Percentiles rank a stretch among this genome's conserved stretches.
These are phyloP conservation scores for Chiloscyllium punctatum DNA, from an alignment of 2,797 vertebrate genomes.

Conservation along the genomic window DNA sequence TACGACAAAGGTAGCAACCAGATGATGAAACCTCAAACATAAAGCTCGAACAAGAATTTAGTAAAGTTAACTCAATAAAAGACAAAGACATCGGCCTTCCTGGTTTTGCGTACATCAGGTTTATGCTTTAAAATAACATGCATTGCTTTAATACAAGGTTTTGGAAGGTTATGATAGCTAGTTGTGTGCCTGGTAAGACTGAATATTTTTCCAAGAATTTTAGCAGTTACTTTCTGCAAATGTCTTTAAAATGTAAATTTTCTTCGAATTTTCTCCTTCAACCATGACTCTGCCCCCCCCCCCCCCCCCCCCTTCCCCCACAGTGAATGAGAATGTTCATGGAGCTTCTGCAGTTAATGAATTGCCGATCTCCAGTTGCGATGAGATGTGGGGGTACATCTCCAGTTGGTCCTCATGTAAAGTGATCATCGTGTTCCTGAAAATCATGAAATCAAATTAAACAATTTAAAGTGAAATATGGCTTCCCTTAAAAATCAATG, in stretches of 20 bases:
- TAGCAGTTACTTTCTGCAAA: background rate
- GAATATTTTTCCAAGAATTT: background rate
- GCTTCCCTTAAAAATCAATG: no score
- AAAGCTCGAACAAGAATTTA: background rate
- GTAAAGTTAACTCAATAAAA: background rate
- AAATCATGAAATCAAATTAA: no score
- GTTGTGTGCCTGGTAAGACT: background rate
- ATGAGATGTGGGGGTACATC: background rate
- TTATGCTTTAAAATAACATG: background rate
- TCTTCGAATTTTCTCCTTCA: background rate
- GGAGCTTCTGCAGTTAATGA: background rate
- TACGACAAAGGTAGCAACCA: background rate
- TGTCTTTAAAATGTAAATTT: background rate
- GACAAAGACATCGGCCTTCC: background rate
- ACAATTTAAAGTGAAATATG: no score
- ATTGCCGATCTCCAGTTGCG: background rate
- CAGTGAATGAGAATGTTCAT: background rate
- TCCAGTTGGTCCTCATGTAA: no score
- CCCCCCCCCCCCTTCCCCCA: background rate
- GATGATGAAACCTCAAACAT: background rate
- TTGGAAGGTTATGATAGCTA: background rate
- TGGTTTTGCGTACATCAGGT: background rate
- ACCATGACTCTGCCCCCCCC: background rate
- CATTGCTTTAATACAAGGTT: background rate
- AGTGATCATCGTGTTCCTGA: no score